Evolutionary conservation across 2,888 invertebrate genomes (phyloP), one percentile per base, ranked within the genome.

Genomic region (Synergus japonicus): DNA sequence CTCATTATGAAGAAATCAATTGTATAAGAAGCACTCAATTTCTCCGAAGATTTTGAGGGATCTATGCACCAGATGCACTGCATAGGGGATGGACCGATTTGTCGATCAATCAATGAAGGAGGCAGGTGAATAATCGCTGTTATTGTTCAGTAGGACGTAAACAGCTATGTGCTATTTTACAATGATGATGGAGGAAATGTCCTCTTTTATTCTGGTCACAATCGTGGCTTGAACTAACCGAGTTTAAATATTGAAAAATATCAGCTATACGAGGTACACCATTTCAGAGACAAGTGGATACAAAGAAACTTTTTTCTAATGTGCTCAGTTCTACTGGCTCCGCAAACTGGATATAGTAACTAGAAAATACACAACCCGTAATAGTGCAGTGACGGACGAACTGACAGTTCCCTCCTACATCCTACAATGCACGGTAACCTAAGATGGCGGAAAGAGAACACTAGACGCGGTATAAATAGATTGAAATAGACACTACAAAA

Each of bases 361-460:
- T 49, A 73, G 10, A n/a, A 54, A 37, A 37, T 46, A 46, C 29
- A 46, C 29, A 9, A 15, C 13, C 15, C 46, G 46, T 29, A 69
- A 69, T 49, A 69, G 29, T 46, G 46, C 69, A 69, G 69, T 66
- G 66, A 66, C 49, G 46, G 37, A 66, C 79, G 77, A 77, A 81
- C 76, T 81, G 84, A 83, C 84, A 84, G 84, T 81, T 85, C 84
- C 80, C 82, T 85, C 76, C 79, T 79, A 77, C 63, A 78, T 79
- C 54, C 76, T 29, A 77, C 66, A 77, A 79, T 64, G 80, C 58
- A 69, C 65, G 73, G 80, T 78, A 77, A 76, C 79, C 76, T 84
- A 85, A 85, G 78, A 85, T 85, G 85, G 85, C 82, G 84, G 82
- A 66, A 64, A 49, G 76, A 79, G 76, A 82, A 84, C 49, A 29